Evolutionary conservation across 2,797 vertebrate genomes (phyloP).

Genomic region (Trachops cirrhosus): DNA sequence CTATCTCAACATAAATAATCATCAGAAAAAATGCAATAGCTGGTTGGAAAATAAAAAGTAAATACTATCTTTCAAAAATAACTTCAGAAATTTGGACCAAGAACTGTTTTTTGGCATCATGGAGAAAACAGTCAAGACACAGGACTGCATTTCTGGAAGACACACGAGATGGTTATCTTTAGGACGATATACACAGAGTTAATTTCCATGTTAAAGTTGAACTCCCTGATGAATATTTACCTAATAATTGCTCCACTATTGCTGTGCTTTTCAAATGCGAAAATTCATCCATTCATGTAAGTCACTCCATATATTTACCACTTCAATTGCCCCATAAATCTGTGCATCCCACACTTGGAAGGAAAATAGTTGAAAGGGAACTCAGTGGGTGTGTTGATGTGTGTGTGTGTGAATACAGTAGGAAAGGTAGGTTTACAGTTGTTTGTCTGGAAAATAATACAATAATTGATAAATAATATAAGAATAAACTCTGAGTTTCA

Average conservation of each 20-base stretch:
- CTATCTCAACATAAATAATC: background rate
- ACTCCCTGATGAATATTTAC: background rate
- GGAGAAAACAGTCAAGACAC: background rate
- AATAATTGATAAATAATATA: too few species aligned
- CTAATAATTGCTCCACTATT: background rate
- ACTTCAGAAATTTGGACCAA: background rate
- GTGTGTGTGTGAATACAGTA: background rate
- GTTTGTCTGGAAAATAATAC: background rate
- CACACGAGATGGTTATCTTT: background rate
- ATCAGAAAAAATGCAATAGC: background rate
- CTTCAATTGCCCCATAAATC: background rate
- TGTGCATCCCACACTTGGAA: background rate
- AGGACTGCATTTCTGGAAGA: background rate
- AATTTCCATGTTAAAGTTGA: background rate
- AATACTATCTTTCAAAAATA: background rate
- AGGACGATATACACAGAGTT: background rate
- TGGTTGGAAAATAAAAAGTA: background rate
- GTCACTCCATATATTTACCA: background rate
- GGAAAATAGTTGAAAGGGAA: background rate
- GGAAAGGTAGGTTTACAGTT: background rate
- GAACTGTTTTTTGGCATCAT: background rate
- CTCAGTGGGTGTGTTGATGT: background rate
- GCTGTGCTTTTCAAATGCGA: background rate
- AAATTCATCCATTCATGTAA: background rate
- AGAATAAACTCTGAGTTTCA: too few species aligned